Percentiles rank a stretch among this genome's conserved stretches.
phyloP scores from a whole-genome alignment of 2,113 vertebrate genomes.

The Labeo catla region DNA sequence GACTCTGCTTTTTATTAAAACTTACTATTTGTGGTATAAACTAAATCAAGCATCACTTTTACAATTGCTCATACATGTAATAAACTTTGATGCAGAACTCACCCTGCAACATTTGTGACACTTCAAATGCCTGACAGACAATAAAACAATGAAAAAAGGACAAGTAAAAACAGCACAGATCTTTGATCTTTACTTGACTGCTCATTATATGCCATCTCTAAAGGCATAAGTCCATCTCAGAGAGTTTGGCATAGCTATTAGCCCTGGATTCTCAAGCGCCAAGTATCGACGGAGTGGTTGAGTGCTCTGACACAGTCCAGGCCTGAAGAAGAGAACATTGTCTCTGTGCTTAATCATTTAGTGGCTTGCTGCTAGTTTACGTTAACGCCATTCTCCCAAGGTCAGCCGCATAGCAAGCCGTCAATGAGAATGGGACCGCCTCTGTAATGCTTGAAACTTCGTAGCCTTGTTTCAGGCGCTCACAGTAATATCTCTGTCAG shows the following conservation, averaged over 20 bases:
- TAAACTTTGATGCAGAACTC: neutral
- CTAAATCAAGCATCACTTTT: neutral
- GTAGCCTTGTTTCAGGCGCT: constrained; percentile 11
- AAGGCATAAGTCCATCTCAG: neutral
- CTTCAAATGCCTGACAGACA: neutral
- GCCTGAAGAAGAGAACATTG: constrained; percentile 44
- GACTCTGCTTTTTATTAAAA: neutral
- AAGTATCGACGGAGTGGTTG: constrained; percentile 30
- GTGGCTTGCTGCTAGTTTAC: constrained; percentile 62
- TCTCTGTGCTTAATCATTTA: constrained; percentile 50
- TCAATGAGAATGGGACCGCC: constrained; percentile 1
- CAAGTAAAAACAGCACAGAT: neutral
- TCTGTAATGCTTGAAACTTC: neutral
- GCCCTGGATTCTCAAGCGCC: constrained; percentile 9
- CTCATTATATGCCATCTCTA: neutral
- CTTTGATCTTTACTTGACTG: neutral
- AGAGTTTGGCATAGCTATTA: constrained; percentile 13
- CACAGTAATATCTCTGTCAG: constrained; percentile 16
- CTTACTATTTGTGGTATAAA: neutral
- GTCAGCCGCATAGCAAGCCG: constrained; percentile 56
- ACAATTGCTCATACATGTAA: neutral
- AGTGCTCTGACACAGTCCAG: constrained; percentile 66
- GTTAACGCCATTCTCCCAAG: constrained; percentile 66
- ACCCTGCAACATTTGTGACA: neutral
- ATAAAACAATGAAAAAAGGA: neutral